phyloP scores from a whole-genome alignment of 2,113 vertebrate species.

The Nicator chloris region DNA sequence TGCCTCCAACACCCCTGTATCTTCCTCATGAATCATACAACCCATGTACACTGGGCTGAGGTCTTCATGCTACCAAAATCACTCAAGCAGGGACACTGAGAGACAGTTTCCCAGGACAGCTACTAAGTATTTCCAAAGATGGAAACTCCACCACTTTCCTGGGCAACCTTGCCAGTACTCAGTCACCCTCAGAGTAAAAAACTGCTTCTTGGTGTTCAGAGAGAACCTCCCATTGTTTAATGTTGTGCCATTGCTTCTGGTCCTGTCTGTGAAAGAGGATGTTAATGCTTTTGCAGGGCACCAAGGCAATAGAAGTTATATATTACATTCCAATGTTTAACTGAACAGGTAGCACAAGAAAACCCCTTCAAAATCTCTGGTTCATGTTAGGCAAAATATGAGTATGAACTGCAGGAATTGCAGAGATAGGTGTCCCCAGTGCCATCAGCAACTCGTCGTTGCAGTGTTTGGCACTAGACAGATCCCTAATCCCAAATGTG shows the following conservation, averaged over 20 bases:
- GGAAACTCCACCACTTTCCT: neutral
- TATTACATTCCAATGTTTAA: neutral
- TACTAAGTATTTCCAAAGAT: neutral
- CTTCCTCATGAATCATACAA: neutral
- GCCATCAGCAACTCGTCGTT: neutral
- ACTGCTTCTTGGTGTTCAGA: neutral
- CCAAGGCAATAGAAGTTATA: neutral
- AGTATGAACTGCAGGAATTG: neutral
- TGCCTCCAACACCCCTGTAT: neutral
- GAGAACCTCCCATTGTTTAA: neutral
- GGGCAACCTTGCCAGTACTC: neutral
- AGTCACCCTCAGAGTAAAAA: neutral
- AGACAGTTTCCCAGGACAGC: neutral
- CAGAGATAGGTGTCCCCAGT: neutral
- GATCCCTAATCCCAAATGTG: neutral
- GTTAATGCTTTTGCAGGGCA: neutral
- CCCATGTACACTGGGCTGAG: rapidly evolving
- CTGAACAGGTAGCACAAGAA: rapidly evolving
- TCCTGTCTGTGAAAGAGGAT: neutral
- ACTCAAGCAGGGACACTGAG: neutral
- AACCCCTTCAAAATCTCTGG: neutral
- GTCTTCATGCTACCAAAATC: neutral
- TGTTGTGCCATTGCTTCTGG: neutral
- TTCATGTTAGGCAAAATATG: neutral
- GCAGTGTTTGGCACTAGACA: neutral